Base-by-base conservation (phyloP, 2,888 invertebrate genomes). In the Osmoderma eremita region DNA sequence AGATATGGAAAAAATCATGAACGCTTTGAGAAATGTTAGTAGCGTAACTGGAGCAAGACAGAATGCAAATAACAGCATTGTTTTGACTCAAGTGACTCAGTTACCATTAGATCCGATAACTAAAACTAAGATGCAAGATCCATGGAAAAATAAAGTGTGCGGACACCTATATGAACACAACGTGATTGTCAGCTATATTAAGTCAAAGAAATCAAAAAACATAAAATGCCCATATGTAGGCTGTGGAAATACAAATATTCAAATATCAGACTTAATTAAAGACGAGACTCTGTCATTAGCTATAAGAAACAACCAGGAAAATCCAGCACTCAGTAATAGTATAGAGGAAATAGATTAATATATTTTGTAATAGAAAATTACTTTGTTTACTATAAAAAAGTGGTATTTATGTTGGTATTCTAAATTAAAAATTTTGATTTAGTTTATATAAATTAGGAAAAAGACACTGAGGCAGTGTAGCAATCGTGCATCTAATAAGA, bases 151-250 rank as follows among this genome's bases (percentile, higher is more conserved):
- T 24, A 64, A 24, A 53, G 53, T 53, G 3, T 64, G 64, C 6
- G 64, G 64, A 12, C 64, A 64, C 41, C 17, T 42, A 13, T 64
- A 53, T 42, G 64, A 64, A 30, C 42, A 64, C 15, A 41, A 42
- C 18, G 17, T 41, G 3, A 64, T 64, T 12, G 15, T 39, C n/a
- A 2, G 5, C 36, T 64, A 64, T 10, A 51, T 64, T 22, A 53
- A 42, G 8, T 53, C 24, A 8, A 51, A 53, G 2, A 51, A 53
- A 42, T 5, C 5, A 24, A 53, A 20, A 12, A 5, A 10, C 12
- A 8, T 30, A 30, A 39, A 53, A 6, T 64, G 64, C 41, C 64
- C 64, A 18, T 53, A 64, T 18, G 51, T 64, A 41, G 64, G 64
- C 3, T 64, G 64, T 30, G 24, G 30, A 17, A 64, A 64, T 64